phyloP scores from a whole-genome alignment of 2,797 vertebrate species.

The Tolypeutes matacus region DNA sequence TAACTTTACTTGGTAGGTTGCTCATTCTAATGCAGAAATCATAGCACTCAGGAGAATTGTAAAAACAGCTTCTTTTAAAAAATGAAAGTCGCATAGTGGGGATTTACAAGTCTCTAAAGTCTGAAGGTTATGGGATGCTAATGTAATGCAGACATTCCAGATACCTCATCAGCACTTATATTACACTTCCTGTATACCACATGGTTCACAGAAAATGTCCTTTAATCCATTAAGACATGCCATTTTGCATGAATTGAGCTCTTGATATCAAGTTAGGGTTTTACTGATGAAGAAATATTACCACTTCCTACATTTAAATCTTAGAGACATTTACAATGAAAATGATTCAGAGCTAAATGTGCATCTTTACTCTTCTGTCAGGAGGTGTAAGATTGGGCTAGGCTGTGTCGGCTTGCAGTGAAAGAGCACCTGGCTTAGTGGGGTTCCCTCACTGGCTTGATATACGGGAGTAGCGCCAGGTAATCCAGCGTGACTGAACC shows the following conservation, averaged over 20 bases:
- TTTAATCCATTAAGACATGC: constrained; percentile 46
- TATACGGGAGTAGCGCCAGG: not conserved
- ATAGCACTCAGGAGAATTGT: constrained; percentile 71
- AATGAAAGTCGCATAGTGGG: constrained; percentile 56
- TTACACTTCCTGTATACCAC: not conserved
- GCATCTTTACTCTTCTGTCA: constrained; percentile 47
- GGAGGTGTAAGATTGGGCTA: not conserved
- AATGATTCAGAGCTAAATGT: constrained; percentile 8
- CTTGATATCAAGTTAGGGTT: constrained; percentile 59
- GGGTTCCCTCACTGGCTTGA: not conserved
- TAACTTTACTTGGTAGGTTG: constrained; percentile 64
- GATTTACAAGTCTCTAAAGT: constrained; percentile 73
- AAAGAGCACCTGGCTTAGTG: not conserved
- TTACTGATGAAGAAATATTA: constrained; percentile 49
- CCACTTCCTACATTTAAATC: constrained; percentile 53
- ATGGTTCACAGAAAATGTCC: constrained; percentile 38
- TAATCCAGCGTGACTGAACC: not conserved
- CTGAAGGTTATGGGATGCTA: constrained; percentile 1
- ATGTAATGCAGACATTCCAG: constrained; percentile 41
- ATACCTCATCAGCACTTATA: not conserved
- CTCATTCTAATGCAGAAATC: constrained; percentile 69
- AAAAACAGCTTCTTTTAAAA: constrained; percentile 72
- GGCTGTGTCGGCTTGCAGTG: not conserved
- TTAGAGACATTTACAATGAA: constrained; percentile 49
- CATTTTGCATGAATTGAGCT: constrained; percentile 55